Percentiles rank a stretch among this genome's conserved stretches.
These are phyloP conservation scores for Carposina sasakii DNA, from an alignment of 1,140 invertebrate species.

Conservation along the genomic window DNA sequence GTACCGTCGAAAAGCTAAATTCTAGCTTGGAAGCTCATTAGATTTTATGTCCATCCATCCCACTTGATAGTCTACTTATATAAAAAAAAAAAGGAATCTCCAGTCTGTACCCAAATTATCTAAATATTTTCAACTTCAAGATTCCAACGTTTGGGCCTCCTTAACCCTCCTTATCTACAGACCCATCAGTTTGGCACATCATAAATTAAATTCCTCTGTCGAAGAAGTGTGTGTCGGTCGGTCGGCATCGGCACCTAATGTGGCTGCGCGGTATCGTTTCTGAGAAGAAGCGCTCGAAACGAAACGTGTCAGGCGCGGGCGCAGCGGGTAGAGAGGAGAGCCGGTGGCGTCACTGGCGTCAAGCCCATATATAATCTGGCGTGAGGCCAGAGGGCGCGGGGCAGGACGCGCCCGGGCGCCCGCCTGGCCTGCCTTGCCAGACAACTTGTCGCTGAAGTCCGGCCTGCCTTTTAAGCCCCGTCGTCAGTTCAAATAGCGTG, in stretches of 20 bases:
- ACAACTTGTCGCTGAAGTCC: conserved; percentile 59
- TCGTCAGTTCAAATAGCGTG: conserved; percentile 32
- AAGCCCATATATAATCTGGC: conserved; percentile 75
- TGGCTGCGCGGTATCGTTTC: conserved; percentile 51
- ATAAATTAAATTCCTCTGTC: conserved; percentile 21
- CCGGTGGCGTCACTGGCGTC: conserved; percentile 73
- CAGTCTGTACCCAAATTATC: too few species aligned
- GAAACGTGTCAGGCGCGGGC: conserved; percentile 51
- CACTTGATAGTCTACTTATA: too few species aligned
- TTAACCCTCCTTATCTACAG: conserved; percentile 4
- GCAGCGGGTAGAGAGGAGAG: conserved; percentile 49
- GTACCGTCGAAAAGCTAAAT: too few species aligned
- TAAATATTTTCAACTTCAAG: too few species aligned
- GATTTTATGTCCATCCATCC: too few species aligned
- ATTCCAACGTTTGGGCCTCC: too few species aligned
- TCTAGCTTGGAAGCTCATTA: too few species aligned
- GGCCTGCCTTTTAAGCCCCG: conserved; percentile 10
- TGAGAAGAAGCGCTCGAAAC: conserved; percentile 55
- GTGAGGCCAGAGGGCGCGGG: conserved; percentile 38
- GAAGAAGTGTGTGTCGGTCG: conserved; percentile 14
- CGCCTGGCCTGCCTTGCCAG: conserved; percentile 47
- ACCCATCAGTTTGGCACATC: conserved; percentile 6
- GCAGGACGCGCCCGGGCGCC: conserved; percentile 37
- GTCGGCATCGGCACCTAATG: conserved; percentile 14
- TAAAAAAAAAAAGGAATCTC: too few species aligned